Evolutionary conservation across 2,888 invertebrate species (phyloP).

Genomic region (Kuschelorhynchus macadamiae): DNA sequence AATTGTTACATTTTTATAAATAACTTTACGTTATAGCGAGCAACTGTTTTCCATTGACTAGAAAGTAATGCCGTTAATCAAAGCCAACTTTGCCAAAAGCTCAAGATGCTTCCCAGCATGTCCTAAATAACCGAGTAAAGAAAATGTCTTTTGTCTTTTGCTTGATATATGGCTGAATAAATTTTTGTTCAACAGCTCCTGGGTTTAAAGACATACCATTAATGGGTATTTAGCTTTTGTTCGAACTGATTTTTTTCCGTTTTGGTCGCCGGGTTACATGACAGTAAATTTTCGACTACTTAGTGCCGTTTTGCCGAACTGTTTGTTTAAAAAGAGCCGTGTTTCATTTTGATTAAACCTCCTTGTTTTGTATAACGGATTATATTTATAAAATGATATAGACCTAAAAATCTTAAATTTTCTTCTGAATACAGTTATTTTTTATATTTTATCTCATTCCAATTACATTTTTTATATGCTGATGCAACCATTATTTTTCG

Average conservation of each 20-base stretch:
- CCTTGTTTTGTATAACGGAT: neutral
- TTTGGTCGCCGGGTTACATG: constrained; percentile 22
- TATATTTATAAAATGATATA: neutral
- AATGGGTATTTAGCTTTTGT: constrained; percentile 49
- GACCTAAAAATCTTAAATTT: neutral
- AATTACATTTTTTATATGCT: too few species aligned
- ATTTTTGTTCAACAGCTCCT: constrained; percentile 47
- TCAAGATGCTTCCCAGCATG: constrained; percentile 19
- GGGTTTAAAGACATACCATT: constrained; percentile 47
- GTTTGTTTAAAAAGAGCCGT: constrained; percentile 6
- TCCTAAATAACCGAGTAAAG: constrained; percentile 32
- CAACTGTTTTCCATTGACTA: too few species aligned
- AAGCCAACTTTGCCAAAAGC: neutral
- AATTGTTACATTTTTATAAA: too few species aligned
- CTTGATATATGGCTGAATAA: constrained; percentile 45
- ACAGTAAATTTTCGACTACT: constrained; percentile 38
- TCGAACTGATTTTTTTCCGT: constrained; percentile 36
- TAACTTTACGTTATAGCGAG: too few species aligned
- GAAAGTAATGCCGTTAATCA: too few species aligned
- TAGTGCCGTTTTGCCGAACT: constrained; percentile 17
- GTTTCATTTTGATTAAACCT: constrained; percentile 15
- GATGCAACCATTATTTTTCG: too few species aligned
- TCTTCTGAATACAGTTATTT: too few species aligned
- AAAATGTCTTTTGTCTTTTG: constrained; percentile 48
- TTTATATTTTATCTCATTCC: too few species aligned